Percentiles rank a stretch among this genome's conserved stretches.
Conservation (phyloP, 53 echinoderm and acorn worm species). For the Stichopus horrens region DNA sequence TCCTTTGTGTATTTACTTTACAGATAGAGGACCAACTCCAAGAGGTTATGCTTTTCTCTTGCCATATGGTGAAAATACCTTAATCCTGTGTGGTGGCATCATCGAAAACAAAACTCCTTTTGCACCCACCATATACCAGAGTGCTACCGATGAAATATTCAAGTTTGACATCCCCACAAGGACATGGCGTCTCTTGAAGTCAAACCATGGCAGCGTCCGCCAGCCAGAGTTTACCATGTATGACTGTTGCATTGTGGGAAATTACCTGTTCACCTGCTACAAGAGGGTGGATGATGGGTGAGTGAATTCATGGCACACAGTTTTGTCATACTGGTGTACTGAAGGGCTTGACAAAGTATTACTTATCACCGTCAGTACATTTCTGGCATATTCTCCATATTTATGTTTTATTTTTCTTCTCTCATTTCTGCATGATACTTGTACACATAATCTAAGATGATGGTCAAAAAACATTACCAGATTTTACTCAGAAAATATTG, state of each 20-base stretch:
- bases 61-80: constrained; percentile 18
- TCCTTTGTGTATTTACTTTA: neutral
- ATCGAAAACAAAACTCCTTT: constrained; percentile 37
- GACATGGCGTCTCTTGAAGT: constrained; percentile 7
- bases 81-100: constrained; percentile 36
- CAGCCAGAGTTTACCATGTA: constrained; percentile 20
- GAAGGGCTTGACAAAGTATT: no score
- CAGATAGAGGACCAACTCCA: constrained; percentile 25
- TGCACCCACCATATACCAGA: constrained; percentile 40
- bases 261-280: constrained; percentile 24
- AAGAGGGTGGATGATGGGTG: constrained; percentile 27
- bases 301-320: neutral
- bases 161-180: constrained; percentile 19
- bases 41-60: constrained; percentile 38
- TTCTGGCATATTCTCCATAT: no score
- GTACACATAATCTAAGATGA: no score
- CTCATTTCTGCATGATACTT: no score
- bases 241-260: constrained; percentile 41
- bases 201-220: neutral
- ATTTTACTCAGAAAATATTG: no score
- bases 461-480: no score
- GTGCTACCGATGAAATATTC: constrained; percentile 33
- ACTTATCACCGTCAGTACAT: no score
- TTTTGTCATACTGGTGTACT: no score
- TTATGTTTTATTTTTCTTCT: no score